Base-by-base conservation (phyloP, 2,888 invertebrate species). In the Sericinus montela region DNA sequence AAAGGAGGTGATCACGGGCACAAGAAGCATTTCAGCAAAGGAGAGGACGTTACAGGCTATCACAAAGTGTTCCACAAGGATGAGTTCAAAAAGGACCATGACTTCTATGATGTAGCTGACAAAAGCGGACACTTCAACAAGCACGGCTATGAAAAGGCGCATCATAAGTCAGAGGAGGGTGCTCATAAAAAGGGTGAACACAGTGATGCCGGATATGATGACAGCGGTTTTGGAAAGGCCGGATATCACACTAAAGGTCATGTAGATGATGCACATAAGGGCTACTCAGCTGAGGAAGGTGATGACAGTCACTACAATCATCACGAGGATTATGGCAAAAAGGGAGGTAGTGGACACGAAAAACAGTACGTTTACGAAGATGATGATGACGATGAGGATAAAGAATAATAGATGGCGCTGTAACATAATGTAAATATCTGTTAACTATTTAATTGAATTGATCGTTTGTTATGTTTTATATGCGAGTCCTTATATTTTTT, bases 81-180 rank as follows among this genome's bases (percentile, higher is more conserved):
- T 66, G 94, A 94, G 72, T 94, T 91, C 86, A 93, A 94, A 73
- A 94, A 94, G 67, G 93, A 94, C 64, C 93, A 93, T 59, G 92
- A 92, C 61, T 94, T 94, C 80, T 94, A 94, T 69, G 94, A 94
- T 63, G 93, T 93, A 41, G 91, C 91, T 19, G 92, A 94, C 66
- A 90, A 91, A 44, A 91, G 90, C 41, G 94, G 93, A 0, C 90
- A 92, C 66, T 92, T 90, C 67, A 90, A 91, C 52, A 93, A 93
- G 64, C 90, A 93, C 67, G 92, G 90, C 0, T 85, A 89, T 54
- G 80, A 84, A 52, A 82, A 91, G 51, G 84, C 83, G 32, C 85
- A 91, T 32, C 91, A 92, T 53, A 85, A 82, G 0, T 79, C 89
- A 1, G 86, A 85, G 49, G 83, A 90, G 52, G 93, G 92, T 3